phyloP scores from a whole-genome alignment of 1,140 invertebrate genomes.

The Homalodisca vitripennis region DNA sequence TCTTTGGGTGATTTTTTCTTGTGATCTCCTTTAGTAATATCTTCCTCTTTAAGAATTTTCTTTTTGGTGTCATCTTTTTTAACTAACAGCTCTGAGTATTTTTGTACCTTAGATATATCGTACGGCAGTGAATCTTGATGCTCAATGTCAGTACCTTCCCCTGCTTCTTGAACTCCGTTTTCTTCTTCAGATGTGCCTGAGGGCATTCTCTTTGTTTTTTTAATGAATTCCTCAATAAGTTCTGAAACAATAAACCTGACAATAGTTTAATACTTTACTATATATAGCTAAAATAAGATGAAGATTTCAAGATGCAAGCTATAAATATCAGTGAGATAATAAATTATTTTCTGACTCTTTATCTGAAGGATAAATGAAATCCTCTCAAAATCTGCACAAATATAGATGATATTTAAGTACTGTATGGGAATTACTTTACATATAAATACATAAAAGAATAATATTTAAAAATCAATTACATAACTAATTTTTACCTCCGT shows the following conservation, averaged over 20 bases:
- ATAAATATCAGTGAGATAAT: too few relatives aligned
- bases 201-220: conserved; percentile 42
- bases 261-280: too few relatives aligned
- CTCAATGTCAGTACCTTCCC: conserved; percentile 63
- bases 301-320: too few relatives aligned
- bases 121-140: conserved; percentile 64
- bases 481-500: too few relatives aligned
- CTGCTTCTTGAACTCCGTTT: conserved; percentile 48
- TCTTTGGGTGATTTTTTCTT: not conserved
- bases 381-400: too few relatives aligned
- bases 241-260: conserved; percentile 48
- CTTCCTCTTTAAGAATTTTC: not conserved
- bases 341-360: too few relatives aligned
- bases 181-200: conserved; percentile 55
- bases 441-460: too few relatives aligned
- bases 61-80: not conserved
- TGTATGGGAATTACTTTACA: too few relatives aligned
- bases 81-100: not conserved
- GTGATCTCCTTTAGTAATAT: not conserved
- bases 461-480: too few relatives aligned
- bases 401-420: too few relatives aligned
- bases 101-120: conserved; percentile 49
- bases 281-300: too few relatives aligned
- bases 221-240: conserved; percentile 42
- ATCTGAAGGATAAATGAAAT: too few relatives aligned